phyloP scores from a whole-genome alignment of 1,140 invertebrate genomes.

The Cylas formicarius region DNA sequence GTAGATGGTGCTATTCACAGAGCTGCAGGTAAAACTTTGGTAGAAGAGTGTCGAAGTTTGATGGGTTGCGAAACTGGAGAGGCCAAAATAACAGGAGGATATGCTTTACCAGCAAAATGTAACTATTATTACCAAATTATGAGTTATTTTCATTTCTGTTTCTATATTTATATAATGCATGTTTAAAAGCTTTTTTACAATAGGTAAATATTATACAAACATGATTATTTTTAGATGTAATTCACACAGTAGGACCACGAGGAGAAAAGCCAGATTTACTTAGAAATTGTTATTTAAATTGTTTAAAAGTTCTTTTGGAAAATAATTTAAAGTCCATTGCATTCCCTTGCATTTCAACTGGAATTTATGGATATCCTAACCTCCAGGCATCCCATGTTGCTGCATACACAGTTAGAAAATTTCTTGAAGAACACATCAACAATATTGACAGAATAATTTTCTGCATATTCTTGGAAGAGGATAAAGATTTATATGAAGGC shows the following conservation, averaged over 20 bases:
- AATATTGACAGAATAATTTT: conserved; percentile 73
- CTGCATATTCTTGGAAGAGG: conserved; percentile 66
- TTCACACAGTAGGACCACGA: conserved; percentile 75
- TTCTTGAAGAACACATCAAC: conserved; percentile 55
- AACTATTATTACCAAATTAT: conserved; percentile 31
- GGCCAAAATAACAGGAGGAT: conserved; percentile 75
- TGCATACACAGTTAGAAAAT: conserved; percentile 56
- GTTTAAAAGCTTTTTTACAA: background rate
- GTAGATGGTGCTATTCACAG: conserved; percentile 83
- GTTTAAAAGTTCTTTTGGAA: conserved; percentile 52
- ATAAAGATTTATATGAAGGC: conserved; percentile 67
- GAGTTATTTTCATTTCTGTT: too few species aligned
- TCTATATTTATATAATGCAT: too few species aligned
- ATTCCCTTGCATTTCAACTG: conserved; percentile 83
- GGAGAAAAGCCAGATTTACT: conserved; percentile 62
- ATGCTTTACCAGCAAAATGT: conserved; percentile 72
- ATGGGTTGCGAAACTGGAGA: conserved; percentile 68
- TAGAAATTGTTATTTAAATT: conserved; percentile 61
- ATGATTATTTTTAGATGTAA: conserved; percentile 58
- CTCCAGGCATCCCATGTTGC: conserved; percentile 67
- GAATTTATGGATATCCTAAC: conserved; percentile 79
- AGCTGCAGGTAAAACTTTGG: conserved; percentile 60
- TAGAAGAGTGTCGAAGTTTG: conserved; percentile 64
- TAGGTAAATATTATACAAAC: background rate
- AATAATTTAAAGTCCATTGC: conserved; percentile 63